Conservation (phyloP, 2,888 invertebrate genomes). For the Chaitophorus viminalis region DNA sequence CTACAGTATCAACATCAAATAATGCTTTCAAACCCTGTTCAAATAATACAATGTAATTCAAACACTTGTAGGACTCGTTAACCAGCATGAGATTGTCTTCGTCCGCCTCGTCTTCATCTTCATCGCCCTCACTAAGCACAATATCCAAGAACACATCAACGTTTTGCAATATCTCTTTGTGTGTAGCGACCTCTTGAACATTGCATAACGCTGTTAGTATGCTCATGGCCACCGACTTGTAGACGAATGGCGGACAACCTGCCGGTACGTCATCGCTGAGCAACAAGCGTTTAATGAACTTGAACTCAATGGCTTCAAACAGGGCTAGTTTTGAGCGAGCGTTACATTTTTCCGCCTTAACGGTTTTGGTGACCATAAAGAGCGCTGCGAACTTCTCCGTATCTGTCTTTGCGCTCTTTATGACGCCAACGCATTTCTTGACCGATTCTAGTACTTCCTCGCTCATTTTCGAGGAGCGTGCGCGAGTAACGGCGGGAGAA, state of each 20-base stretch:
- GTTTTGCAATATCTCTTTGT: constrained; percentile 84
- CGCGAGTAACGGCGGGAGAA: not conserved
- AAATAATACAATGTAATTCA: constrained; percentile 82
- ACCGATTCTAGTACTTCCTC: constrained; percentile 75
- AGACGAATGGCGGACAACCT: constrained; percentile 88
- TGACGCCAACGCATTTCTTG: constrained; percentile 83
- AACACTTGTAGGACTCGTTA: constrained; percentile 85
- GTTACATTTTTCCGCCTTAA: constrained; percentile 84
- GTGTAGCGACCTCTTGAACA: constrained; percentile 81
- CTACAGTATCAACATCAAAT: constrained; percentile 80
- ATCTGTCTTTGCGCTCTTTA: constrained; percentile 83
- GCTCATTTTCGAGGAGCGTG: constrained; percentile 35
- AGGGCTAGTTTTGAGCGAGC: constrained; percentile 78
- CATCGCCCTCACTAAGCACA: constrained; percentile 78
- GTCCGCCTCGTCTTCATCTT: constrained; percentile 80
- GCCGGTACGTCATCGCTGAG: constrained; percentile 81
- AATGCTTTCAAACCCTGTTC: constrained; percentile 83
- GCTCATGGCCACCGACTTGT: constrained; percentile 89
- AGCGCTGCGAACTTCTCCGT: constrained; percentile 92
- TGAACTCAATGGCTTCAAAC: constrained; percentile 89
- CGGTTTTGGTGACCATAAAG: constrained; percentile 90
- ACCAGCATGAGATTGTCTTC: constrained; percentile 88
- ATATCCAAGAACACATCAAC: constrained; percentile 86
- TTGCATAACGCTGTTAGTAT: constrained; percentile 87
- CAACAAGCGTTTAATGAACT: constrained; percentile 83